Percentiles rank a stretch among this genome's conserved stretches.
Evolutionary conservation across 1,140 invertebrate genomes (phyloP).

Genomic region (Apocrypta bakeri): DNA sequence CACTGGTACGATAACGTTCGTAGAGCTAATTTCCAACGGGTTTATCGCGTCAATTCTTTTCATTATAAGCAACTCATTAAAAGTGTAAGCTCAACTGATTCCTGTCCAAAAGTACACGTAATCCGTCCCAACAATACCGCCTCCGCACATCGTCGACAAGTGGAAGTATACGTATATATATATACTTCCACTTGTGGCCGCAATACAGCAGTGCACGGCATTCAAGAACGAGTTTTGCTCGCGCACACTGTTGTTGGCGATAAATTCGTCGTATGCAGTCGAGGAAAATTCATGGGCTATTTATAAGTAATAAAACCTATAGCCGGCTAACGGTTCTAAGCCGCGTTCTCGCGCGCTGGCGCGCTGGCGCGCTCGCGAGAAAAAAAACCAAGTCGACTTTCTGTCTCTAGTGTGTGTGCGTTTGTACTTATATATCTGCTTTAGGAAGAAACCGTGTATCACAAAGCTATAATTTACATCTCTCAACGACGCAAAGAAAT

Average conservation of each 20-base stretch:
- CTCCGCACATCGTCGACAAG: not conserved
- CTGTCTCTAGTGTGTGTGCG: not conserved
- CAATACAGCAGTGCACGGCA: not conserved
- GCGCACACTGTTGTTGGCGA: not conserved
- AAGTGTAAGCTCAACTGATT: not conserved
- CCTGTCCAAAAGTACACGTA: not conserved
- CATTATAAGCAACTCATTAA: not conserved
- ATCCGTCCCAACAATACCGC: no score
- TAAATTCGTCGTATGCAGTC: conserved; percentile 32
- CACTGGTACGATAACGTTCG: no score
- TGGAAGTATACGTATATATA: no score
- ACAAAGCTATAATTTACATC: conserved; percentile 37
- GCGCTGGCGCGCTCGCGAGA: not conserved
- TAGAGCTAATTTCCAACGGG: no score
- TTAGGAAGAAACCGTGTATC: not conserved
- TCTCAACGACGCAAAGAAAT: not conserved
- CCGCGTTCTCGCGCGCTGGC: not conserved
- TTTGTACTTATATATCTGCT: not conserved
- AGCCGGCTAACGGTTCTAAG: conserved; percentile 16
- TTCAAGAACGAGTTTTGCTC: conserved; percentile 33
- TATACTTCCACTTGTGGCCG: no score
- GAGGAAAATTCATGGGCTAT: conserved; percentile 47
- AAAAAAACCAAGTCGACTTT: not conserved
- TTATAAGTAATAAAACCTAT: conserved; percentile 39
- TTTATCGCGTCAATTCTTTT: no score